Percentiles rank a stretch among this genome's conserved stretches.
phyloP scores from a whole-genome alignment of 2,113 vertebrate species.

The Promerops cafer region DNA sequence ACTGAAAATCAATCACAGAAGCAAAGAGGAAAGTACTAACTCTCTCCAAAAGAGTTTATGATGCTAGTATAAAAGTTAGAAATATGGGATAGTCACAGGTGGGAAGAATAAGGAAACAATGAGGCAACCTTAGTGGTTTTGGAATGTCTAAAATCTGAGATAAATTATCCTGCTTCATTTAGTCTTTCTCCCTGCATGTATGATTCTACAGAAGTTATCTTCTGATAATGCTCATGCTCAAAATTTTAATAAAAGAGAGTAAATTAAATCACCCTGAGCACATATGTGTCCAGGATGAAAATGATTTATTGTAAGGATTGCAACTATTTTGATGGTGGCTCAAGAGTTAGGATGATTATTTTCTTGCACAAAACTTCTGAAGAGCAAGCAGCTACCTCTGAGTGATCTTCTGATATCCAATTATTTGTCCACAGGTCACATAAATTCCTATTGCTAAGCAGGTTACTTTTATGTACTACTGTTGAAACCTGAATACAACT shows the following conservation, averaged over 20 bases:
- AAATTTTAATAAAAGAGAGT: not conserved
- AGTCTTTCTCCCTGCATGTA: not conserved
- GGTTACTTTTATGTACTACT: constrained; percentile 39
- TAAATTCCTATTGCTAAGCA: not conserved
- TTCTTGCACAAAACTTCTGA: not conserved
- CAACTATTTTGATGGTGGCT: not conserved
- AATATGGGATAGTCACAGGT: not conserved
- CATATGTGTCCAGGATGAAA: not conserved
- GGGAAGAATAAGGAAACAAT: not conserved
- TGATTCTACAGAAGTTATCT: not conserved
- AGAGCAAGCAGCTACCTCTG: not conserved
- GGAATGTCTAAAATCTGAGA: not conserved
- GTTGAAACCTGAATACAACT: constrained; percentile 47
- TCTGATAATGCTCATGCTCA: not conserved
- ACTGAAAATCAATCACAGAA: not conserved
- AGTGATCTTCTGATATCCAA: not conserved
- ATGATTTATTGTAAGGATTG: not conserved
- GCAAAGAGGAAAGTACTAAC: not conserved
- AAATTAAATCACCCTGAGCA: not conserved
- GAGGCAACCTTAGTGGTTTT: not conserved
- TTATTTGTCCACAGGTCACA: not conserved
- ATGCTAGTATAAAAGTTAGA: not conserved
- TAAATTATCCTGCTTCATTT: not conserved
- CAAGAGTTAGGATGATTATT: not conserved
- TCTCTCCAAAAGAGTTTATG: not conserved